phyloP scores from a whole-genome alignment of 2,113 vertebrate genomes.

The Hyaena hyaena region DNA sequence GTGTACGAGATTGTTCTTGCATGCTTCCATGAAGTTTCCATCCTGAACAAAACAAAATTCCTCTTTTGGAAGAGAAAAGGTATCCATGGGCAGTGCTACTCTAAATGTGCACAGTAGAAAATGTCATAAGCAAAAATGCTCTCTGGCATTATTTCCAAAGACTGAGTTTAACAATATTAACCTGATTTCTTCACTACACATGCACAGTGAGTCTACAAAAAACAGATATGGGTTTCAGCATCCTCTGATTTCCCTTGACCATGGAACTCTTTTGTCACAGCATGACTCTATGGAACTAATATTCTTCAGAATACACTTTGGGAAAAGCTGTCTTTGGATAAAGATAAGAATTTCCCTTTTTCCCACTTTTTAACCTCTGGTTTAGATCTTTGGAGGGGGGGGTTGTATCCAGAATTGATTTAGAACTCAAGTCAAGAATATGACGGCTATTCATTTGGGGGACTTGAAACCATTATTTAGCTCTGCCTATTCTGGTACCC shows the following conservation, averaged over 20 bases:
- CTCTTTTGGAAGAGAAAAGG: not conserved
- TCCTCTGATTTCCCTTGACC: not conserved
- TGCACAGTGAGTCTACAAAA: not conserved
- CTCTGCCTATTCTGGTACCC: not conserved
- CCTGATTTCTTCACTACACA: not conserved
- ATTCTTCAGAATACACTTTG: not conserved
- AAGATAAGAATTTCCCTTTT: constrained; percentile 32
- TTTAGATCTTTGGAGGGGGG: not conserved
- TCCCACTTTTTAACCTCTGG: not conserved
- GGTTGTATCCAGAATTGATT: not conserved
- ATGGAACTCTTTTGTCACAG: not conserved
- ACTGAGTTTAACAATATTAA: not conserved
- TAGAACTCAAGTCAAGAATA: not conserved
- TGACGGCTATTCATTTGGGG: not conserved
- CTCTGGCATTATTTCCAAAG: not conserved
- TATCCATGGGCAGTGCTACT: not conserved
- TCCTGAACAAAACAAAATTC: constrained; percentile 73
- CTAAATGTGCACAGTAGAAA: not conserved
- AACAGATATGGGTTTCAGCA: not conserved
- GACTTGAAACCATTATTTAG: not conserved
- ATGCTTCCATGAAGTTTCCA: not conserved
- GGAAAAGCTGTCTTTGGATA: constrained; percentile 55
- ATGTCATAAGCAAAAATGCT: not conserved
- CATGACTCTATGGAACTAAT: not conserved
- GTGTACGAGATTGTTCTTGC: constrained; percentile 37